Evolutionary conservation across 2,113 vertebrate species (phyloP).

Genomic region (Craseonycteris thonglongyai): DNA sequence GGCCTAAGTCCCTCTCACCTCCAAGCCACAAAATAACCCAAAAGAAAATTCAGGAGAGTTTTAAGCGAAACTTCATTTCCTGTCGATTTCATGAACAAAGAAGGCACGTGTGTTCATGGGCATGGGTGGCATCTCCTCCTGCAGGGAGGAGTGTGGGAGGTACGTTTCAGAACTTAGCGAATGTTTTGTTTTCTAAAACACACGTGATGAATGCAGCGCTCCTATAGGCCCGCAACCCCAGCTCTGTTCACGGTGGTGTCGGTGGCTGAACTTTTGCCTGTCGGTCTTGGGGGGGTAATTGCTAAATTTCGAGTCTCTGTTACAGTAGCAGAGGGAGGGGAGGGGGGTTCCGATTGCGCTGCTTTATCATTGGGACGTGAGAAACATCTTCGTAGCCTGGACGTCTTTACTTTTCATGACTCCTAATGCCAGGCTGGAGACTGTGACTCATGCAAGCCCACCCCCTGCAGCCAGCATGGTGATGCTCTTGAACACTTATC

Average conservation of each 20-base stretch:
- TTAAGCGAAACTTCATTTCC: slow-evolving; percentile 29
- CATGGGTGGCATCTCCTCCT: background rate
- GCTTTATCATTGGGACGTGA: background rate
- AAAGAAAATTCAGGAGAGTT: background rate
- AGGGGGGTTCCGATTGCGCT: background rate
- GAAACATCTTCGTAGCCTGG: background rate
- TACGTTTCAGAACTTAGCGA: background rate
- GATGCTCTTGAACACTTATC: background rate
- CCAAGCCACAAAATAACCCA: background rate
- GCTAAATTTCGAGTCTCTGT: background rate
- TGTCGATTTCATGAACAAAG: background rate
- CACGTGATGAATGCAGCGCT: background rate
- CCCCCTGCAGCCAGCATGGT: background rate
- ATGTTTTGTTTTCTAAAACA: background rate
- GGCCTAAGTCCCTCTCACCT: background rate
- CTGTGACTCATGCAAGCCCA: background rate
- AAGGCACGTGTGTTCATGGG: background rate
- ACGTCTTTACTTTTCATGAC: background rate
- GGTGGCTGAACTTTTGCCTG: background rate
- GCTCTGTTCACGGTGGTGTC: background rate
- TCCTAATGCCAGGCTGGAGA: background rate
- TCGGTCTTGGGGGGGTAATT: background rate
- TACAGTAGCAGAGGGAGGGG: no score
- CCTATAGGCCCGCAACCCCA: background rate
- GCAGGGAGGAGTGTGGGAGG: background rate